Conservation (phyloP, 2,888 invertebrate species). For the Ommatoiulus sabulosus region DNA sequence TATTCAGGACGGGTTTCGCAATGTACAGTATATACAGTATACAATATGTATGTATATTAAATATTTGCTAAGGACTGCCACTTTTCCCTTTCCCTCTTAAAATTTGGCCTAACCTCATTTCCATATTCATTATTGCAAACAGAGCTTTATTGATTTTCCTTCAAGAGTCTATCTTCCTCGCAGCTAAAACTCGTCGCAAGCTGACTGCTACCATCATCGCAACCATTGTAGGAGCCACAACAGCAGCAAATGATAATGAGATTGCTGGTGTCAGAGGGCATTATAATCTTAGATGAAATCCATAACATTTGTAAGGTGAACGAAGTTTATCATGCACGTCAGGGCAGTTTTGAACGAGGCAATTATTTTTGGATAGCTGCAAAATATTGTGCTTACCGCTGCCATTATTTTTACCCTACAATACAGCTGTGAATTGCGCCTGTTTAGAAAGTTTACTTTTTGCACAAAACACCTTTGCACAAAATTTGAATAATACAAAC, state of each 20-base stretch:
- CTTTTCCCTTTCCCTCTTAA: slow-evolving; percentile 47
- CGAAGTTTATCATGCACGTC: slow-evolving; percentile 43
- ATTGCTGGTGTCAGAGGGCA: slow-evolving; percentile 47
- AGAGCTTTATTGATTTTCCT: slow-evolving; percentile 47
- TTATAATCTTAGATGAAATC: slow-evolving; percentile 48
- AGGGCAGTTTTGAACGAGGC: slow-evolving; percentile 43
- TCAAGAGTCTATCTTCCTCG: slow-evolving; percentile 44
- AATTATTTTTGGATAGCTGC: slow-evolving; percentile 45
- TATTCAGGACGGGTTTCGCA: not conserved
- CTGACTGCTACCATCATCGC: slow-evolving; percentile 41
- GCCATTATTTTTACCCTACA: not conserved
- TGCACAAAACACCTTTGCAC: not conserved
- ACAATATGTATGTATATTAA: not conserved
- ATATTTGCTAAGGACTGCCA: slow-evolving; percentile 25
- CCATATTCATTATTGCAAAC: slow-evolving; percentile 48
- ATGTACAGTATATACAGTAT: too few species aligned
- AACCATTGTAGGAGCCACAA: slow-evolving; percentile 41
- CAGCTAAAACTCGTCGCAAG: slow-evolving; percentile 25
- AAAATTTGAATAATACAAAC: not conserved
- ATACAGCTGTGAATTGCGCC: not conserved
- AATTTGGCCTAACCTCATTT: slow-evolving; percentile 47
- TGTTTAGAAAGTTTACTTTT: not conserved
- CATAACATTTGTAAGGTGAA: slow-evolving; percentile 48
- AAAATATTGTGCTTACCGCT: not conserved
- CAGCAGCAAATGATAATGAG: slow-evolving; percentile 48